Base-by-base conservation (phyloP, 2,797 vertebrate species). In the Melanotaenia trifasciata region DNA sequence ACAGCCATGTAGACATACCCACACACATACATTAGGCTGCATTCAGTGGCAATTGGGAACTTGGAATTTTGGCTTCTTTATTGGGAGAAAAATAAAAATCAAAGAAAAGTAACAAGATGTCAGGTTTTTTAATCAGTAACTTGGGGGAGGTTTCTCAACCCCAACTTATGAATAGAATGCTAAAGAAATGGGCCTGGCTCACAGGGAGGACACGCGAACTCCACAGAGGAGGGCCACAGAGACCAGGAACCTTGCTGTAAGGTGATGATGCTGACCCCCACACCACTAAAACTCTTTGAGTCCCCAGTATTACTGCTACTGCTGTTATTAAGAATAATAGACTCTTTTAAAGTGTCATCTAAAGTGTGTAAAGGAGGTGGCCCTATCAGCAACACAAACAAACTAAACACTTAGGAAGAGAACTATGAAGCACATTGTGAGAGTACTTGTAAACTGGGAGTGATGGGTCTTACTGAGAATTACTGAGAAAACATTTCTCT, bases 1-100 rank as follows among this genome's bases (percentile, higher is more conserved):
- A 47, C 45, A 47, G 45, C 45, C 45, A 47, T 62, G 93, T 89
- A 90, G 94, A 95, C 90, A 89, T 93, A 95, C 5, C 26, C 88
- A 92, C 43, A 38, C 60, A 92, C 87, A 86, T 92, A 94, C 85
- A 93, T 90, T 90, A 94, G 92, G 24, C 24, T 30, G 13, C 13
- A 14, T 56, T 56, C 26, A 30, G 28, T 30, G 26, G 26, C 53
- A 16, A 56, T 1, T 56, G 13, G 26, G 53, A 56, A 30, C 53
- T 14, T 56, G 14, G 14, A 56, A 28, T 13, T 28, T 30, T 28
- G 6, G 53, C 24, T 54, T 1, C 26, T 26, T 5, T 28, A 8
- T 28, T 24, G 26, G 22, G 14, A 53, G 26, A 28, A 30, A 56
- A 16, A 4, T 30, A 30, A 24, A 56, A 28, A 56, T 14, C 5